Evolutionary conservation across 2,797 vertebrate species (phyloP).

Genomic region (Hemibagrus guttatus): DNA sequence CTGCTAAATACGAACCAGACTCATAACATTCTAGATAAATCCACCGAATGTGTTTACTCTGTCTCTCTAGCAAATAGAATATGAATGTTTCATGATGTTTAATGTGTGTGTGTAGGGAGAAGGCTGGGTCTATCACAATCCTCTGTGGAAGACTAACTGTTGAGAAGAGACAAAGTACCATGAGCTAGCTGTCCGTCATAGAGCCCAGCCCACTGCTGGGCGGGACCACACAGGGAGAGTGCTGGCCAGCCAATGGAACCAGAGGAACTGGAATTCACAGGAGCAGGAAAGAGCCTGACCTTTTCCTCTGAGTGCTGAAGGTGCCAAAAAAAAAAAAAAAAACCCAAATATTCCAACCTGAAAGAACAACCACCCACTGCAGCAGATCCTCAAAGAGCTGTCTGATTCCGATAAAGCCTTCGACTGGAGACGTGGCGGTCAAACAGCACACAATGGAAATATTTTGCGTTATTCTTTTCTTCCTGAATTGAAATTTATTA

Average conservation of each 20-base stretch:
- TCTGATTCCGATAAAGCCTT: neutral
- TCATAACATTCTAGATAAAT: neutral
- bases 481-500: constrained; percentile 11
- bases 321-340: constrained; percentile 49
- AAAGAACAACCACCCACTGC: constrained; percentile 13
- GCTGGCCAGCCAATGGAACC: constrained; percentile 40
- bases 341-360: neutral
- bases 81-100: neutral
- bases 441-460: neutral
- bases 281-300: constrained; percentile 8
- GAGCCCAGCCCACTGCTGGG: constrained; percentile 30
- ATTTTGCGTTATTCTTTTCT: constrained; percentile 22
- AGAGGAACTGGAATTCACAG: constrained; percentile 1
- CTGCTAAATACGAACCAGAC: neutral
- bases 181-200: constrained; percentile 50
- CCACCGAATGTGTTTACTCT: neutral
- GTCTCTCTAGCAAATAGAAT: neutral
- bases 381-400: constrained; percentile 32
- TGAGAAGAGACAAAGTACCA: constrained; percentile 28
- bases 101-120: constrained; percentile 76
- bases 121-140: constrained; percentile 86
- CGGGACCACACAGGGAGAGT: constrained; percentile 23
- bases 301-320: constrained; percentile 33
- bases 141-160: constrained; percentile 89
- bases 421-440: constrained; percentile 12